Evolutionary conservation across 2,888 invertebrate species (phyloP), one percentile per base, ranked within the genome.

Genomic region (Drosophila testacea): DNA sequence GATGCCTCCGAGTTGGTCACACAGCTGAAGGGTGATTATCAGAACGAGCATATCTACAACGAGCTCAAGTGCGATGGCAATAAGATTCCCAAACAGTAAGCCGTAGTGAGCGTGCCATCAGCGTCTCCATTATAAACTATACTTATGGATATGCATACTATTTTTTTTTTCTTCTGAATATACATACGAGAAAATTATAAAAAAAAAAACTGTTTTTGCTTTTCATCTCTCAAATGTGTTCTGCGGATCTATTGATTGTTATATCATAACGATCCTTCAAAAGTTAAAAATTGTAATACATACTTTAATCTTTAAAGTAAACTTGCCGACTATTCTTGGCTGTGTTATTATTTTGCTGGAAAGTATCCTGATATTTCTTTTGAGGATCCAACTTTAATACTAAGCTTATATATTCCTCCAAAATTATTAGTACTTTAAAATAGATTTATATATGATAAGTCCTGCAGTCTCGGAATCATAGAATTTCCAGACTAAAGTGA

Each of bases 61-160:
- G 88, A 91, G 36, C 86, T 92, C 44, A 80, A 80, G 38, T 91
- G 91, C 74, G 90, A 83, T 60, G 80, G 56, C 66, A 89, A 90
- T 71, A 70, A 81, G 52, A 88, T 88, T 41, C 74, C 59, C 57
- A 88, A 88, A 64, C 77, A 83, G 50, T 84, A 73, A 73, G 44
- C 60, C 10, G 13, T 13, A 1, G 13, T 28, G 11, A 30, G 39
- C 39, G 30, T 39, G 16, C n/a, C 59, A 42, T 6, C 36, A 4
- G 0, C 28, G 16, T 47, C 16, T 2, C 7, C n/a, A 27, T 34
- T 60, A 62, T 41, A 7, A 47, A 42, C 47, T 57, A 22, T 52
- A 50, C 42, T 38, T 57, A 63, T 69, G 61, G 61, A 63, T 70
- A 70, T 70, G 57, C 44, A 77, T 51, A 60, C 50, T 51, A 51